These are phyloP conservation scores for Orthosia cruda DNA, from an alignment of 2,888 invertebrate genomes.

Conservation along the genomic window DNA sequence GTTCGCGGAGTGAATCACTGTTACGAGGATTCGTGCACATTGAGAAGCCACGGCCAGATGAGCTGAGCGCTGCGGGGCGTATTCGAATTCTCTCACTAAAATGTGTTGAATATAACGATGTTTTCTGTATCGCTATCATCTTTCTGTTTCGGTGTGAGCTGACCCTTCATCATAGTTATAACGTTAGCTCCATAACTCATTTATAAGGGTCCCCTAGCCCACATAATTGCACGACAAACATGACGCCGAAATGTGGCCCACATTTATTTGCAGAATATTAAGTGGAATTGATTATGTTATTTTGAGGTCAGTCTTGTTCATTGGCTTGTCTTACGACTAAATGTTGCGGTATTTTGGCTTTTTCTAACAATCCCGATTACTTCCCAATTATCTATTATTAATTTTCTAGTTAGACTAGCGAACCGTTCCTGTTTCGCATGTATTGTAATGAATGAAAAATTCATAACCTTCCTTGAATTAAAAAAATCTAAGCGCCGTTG, in stretches of 20 bases:
- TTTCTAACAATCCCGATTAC: background rate
- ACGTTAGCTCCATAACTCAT: slow-evolving; percentile 48
- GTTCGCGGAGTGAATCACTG: too few relatives aligned
- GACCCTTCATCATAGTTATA: slow-evolving; percentile 46
- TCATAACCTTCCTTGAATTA: too few relatives aligned
- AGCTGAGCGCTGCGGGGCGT: too few relatives aligned
- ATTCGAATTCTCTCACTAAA: too few relatives aligned
- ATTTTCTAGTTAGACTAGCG: too few relatives aligned
- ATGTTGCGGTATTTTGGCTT: background rate
- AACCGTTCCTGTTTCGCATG: too few relatives aligned
- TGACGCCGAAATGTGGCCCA: background rate
- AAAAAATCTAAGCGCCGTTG: too few relatives aligned
- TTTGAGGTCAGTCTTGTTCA: slow-evolving; percentile 13
- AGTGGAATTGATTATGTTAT: slow-evolving; percentile 35
- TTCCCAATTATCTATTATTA: too few relatives aligned
- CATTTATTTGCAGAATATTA: slow-evolving; percentile 45
- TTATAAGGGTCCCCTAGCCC: slow-evolving; percentile 42
- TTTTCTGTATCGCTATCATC: background rate
- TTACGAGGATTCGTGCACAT: too few relatives aligned
- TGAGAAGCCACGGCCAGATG: too few relatives aligned
- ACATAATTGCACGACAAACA: slow-evolving; percentile 45
- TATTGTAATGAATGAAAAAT: too few relatives aligned
- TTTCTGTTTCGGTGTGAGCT: background rate
- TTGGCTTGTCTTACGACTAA: background rate
- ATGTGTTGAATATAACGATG: background rate